Percentiles rank a stretch among this genome's conserved stretches.
Conservation (phyloP, 2,888 invertebrate genomes). For the Drosophila algonquin region DNA sequence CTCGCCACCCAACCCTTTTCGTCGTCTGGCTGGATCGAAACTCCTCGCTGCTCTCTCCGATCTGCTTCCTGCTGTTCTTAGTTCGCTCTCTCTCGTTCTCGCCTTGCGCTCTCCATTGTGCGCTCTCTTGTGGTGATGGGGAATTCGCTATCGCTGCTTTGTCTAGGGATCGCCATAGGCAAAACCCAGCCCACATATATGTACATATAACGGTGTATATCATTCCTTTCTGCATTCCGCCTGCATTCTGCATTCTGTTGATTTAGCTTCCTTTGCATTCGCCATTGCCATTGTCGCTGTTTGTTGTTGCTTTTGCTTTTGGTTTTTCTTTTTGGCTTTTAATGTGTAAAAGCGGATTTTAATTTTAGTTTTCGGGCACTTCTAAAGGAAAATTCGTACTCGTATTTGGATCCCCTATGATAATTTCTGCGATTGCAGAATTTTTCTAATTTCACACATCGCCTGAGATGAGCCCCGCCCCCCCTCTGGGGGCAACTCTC, state of each 20-base stretch:
- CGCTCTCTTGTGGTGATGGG: no score
- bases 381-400: constrained; percentile 6
- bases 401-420: constrained; percentile 21
- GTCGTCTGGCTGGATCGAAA: no score
- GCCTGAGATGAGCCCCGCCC: constrained; percentile 48
- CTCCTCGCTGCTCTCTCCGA: no score
- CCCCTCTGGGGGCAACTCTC: neutral
- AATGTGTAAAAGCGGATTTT: neutral
- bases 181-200: no score
- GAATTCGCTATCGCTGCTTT: no score
- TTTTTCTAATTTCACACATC: constrained; percentile 73
- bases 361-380: constrained; percentile 2
- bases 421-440: constrained; percentile 27
- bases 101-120: no score
- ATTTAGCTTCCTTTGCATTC: constrained; percentile 23
- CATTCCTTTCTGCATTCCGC: constrained; percentile 9
- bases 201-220: no score
- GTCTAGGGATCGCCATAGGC: no score
- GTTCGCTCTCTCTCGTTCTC: no score
- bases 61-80: no score
- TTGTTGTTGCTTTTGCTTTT: neutral
- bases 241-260: constrained; percentile 28
- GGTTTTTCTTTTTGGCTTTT: neutral
- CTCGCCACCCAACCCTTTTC: no score
- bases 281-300: neutral